Evolutionary conservation across 2,888 invertebrate species (phyloP).

Genomic region (Drosophila ezoana): DNA sequence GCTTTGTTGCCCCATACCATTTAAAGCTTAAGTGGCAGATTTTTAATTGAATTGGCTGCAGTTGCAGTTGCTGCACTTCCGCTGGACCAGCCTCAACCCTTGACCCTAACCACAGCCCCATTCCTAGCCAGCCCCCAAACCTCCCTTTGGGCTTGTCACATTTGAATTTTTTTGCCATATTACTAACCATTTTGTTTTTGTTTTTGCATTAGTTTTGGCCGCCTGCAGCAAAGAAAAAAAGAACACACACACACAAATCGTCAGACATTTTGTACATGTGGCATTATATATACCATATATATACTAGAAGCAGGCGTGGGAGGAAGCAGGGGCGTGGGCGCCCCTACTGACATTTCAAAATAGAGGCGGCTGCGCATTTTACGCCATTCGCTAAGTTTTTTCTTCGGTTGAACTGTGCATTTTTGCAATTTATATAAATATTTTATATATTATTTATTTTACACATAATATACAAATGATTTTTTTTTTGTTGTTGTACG

Average conservation of each 20-base stretch:
- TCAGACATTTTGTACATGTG: conserved; percentile 66
- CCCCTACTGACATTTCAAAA: conserved; percentile 62
- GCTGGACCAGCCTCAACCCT: conserved; percentile 38
- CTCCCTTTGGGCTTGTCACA: conserved; percentile 27
- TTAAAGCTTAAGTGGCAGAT: conserved; percentile 78
- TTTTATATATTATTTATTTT: conserved; percentile 80
- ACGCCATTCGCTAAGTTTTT: conserved; percentile 46
- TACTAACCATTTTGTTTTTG: conserved; percentile 70
- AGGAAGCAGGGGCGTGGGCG: neutral
- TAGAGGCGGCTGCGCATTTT: conserved; percentile 79
- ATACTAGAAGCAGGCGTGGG: conserved; percentile 21
- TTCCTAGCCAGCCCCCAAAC: neutral
- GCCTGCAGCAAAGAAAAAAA: conserved; percentile 28
- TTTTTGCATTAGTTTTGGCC: conserved; percentile 76
- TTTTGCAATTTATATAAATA: conserved; percentile 81
- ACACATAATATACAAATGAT: conserved; percentile 49
- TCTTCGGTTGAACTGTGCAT: conserved; percentile 59
- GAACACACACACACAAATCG: conserved; percentile 49
- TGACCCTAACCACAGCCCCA: conserved; percentile 17
- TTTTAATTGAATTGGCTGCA: conserved; percentile 81
- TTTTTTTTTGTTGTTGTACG: conserved; percentile 44
- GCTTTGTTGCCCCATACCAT: conserved; percentile 27
- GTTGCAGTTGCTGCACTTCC: conserved; percentile 60
- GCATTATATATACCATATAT: conserved; percentile 42
- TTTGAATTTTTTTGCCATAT: conserved; percentile 58